These are phyloP conservation scores for Chymomyza procnemis DNA, from an alignment of 2,888 invertebrate genomes.

Conservation along the genomic window DNA sequence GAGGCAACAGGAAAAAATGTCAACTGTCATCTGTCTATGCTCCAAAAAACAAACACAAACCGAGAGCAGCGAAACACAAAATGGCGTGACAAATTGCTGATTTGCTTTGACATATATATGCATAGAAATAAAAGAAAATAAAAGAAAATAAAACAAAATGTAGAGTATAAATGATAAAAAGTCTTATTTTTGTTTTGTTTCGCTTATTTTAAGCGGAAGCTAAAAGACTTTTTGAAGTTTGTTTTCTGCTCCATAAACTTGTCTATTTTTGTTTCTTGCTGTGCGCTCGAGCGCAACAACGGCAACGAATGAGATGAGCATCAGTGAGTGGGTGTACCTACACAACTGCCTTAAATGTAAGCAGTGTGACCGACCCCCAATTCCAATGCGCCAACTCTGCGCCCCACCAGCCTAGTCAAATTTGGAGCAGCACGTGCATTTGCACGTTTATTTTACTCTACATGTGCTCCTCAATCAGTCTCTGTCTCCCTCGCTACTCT, in stretches of 20 bases:
- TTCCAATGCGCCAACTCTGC: too few species aligned
- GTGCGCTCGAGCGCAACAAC: constrained; percentile 55
- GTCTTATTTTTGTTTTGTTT: constrained; percentile 23
- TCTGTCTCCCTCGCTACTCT: constrained; percentile 10
- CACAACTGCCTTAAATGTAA: not conserved
- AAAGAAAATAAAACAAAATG: not conserved
- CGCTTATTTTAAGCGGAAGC: constrained; percentile 60
- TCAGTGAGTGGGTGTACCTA: not conserved
- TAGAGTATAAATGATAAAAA: constrained; percentile 28
- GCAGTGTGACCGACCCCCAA: too few species aligned
- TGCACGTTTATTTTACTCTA: constrained; percentile 52
- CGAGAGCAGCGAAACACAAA: constrained; percentile 41
- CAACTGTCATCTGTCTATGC: not conserved
- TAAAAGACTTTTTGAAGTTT: constrained; percentile 67
- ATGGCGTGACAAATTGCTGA: constrained; percentile 66
- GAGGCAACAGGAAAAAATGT: not conserved
- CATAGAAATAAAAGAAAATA: constrained; percentile 8
- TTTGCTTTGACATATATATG: constrained; percentile 61
- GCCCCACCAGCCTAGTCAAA: constrained; percentile 19
- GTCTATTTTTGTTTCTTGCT: constrained; percentile 59
- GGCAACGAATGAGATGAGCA: not conserved
- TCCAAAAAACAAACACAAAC: not conserved
- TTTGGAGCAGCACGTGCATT: constrained; percentile 70
- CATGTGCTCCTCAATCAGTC: constrained; percentile 6
- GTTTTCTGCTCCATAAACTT: constrained; percentile 71